These are phyloP conservation scores for Orussus abietinus DNA, from an alignment of 1,140 invertebrate species.

Conservation along the genomic window DNA sequence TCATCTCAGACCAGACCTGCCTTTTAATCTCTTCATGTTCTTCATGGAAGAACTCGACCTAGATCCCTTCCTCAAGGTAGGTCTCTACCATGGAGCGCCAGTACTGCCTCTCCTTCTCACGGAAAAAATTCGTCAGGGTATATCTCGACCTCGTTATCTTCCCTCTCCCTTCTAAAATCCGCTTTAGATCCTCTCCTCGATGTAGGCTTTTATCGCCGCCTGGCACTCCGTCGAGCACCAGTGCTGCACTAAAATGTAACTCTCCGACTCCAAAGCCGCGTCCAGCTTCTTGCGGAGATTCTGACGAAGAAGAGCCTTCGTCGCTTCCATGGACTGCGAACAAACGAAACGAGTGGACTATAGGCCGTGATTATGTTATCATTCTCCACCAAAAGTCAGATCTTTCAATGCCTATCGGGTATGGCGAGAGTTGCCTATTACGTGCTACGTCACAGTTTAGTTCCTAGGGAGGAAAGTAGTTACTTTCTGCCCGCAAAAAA, in stretches of 20 bases:
- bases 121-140: not conserved
- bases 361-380: no score
- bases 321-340: constrained; percentile 60
- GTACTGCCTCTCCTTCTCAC: not conserved
- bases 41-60: not conserved
- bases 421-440: no score
- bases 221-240: constrained; percentile 66
- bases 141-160: not conserved
- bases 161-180: not conserved
- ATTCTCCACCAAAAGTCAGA: no score
- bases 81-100: not conserved
- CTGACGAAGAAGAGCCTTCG: constrained; percentile 57
- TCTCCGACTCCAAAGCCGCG: constrained; percentile 58
- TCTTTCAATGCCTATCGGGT: no score
- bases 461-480: no score
- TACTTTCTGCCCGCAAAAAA: no score
- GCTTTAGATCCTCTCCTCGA: constrained; percentile 40
- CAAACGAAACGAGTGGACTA: constrained; percentile 23
- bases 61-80: not conserved
- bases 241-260: constrained; percentile 59
- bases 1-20: no score
- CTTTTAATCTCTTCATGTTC: not conserved
- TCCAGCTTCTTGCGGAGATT: constrained; percentile 55
- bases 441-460: no score
- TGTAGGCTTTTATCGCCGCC: constrained; percentile 44